Conservation (phyloP, 2,888 invertebrate genomes). For the Watsonalla cultraria region DNA sequence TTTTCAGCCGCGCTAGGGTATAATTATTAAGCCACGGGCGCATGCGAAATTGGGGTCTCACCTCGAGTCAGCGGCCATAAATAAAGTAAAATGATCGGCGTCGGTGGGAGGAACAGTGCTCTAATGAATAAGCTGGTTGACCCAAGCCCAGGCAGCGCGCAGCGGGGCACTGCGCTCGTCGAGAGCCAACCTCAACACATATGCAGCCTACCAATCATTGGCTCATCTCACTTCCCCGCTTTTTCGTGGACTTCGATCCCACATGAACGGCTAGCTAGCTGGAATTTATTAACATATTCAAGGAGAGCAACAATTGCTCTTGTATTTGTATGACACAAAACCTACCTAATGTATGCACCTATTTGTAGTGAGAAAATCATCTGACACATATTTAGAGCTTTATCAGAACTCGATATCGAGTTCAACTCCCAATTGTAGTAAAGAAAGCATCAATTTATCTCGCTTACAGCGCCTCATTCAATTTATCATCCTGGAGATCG, state of each 20-base stretch:
- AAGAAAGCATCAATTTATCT: slow-evolving; percentile 50
- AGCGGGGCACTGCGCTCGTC: slow-evolving; percentile 6
- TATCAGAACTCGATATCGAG: slow-evolving; percentile 30
- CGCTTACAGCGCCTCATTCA: slow-evolving; percentile 46
- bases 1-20: slow-evolving; percentile 67
- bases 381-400: slow-evolving; percentile 10
- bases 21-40: slow-evolving; percentile 72
- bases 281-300: not conserved
- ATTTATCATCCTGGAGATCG: slow-evolving; percentile 52
- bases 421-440: slow-evolving; percentile 37
- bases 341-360: no score
- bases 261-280: not conserved
- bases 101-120: slow-evolving; percentile 67
- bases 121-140: slow-evolving; percentile 67
- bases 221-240: slow-evolving; percentile 5
- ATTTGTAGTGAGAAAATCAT: slow-evolving; percentile 1
- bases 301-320: not conserved
- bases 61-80: slow-evolving; percentile 69
- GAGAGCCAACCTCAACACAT: slow-evolving; percentile 12
- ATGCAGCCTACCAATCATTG: slow-evolving; percentile 15
- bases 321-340: not conserved
- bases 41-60: slow-evolving; percentile 78
- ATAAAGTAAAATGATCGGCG: slow-evolving; percentile 72
- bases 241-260: not conserved
- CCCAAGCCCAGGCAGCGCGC: slow-evolving; percentile 16